Percentiles rank a stretch among this genome's conserved stretches.
phyloP scores from a whole-genome alignment of 2,113 vertebrate genomes.

The Octodon degus region DNA sequence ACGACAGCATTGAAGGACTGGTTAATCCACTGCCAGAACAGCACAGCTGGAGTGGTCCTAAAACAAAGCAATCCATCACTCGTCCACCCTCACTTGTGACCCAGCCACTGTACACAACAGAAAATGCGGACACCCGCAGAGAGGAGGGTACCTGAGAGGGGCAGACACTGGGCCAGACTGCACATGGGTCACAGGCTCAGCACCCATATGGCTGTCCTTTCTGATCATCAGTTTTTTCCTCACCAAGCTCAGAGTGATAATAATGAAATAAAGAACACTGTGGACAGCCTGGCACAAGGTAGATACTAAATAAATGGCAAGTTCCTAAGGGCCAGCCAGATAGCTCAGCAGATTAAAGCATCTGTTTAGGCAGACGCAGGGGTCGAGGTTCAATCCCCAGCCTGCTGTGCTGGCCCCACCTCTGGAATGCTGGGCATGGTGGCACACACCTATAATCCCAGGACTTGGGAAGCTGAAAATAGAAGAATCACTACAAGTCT shows the following conservation, averaged over 20 bases:
- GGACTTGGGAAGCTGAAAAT: too few species aligned
- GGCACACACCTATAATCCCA: too few species aligned
- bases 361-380: too few species aligned
- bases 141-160: neutral
- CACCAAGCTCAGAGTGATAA: neutral
- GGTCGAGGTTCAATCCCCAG: too few species aligned
- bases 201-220: fast-evolving
- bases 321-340: too few species aligned
- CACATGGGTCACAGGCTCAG: fast-evolving
- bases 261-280: neutral
- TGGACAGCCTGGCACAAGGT: neutral
- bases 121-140: fast-evolving
- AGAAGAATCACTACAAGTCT: too few species aligned
- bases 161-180: fast-evolving
- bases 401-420: too few species aligned
- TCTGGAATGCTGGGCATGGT: too few species aligned
- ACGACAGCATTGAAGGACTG: conserved; percentile 99
- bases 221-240: neutral
- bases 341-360: too few species aligned
- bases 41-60: conserved; percentile 95
- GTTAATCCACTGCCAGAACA: conserved; percentile 99
- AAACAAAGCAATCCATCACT: neutral
- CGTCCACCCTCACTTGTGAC: fast-evolving
- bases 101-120: fast-evolving
- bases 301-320: neutral